phyloP scores from a whole-genome alignment of 2,797 vertebrate genomes.

The Pipistrellus kuhlii region DNA sequence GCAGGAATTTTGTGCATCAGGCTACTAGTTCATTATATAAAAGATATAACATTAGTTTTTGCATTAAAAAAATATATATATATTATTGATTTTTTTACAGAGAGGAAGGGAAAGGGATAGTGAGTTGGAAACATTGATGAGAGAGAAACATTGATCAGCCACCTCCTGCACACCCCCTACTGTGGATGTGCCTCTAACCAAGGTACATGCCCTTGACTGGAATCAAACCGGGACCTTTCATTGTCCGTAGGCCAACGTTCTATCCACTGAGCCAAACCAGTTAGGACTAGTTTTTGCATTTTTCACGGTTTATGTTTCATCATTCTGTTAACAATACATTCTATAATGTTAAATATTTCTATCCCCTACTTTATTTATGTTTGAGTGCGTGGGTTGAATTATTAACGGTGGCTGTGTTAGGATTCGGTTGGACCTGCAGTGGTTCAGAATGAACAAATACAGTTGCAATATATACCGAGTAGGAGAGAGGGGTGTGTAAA shows the following conservation, averaged over 20 bases:
- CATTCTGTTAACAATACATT: not conserved
- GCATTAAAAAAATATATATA: not conserved
- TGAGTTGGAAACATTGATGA: no score
- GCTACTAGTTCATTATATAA: not conserved
- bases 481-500: not conserved
- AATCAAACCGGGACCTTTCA: no score
- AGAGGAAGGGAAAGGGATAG: no score
- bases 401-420: not conserved
- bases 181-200: no score
- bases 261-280: no score
- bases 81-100: no score
- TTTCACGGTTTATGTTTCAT: conserved; percentile 5
- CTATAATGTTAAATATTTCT: conserved; percentile 9
- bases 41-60: conserved; percentile 1
- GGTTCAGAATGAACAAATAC: not conserved
- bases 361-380: not conserved
- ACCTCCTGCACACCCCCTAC: no score
- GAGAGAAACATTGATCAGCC: no score
- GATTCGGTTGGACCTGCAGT: not conserved
- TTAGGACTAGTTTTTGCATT: not conserved
- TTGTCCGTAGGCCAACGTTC: no score
- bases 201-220: no score
- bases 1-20: no score
- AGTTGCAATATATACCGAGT: not conserved
- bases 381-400: conserved; percentile 12